phyloP scores from a whole-genome alignment of 1,140 invertebrate genomes.

The Globodera ellingtonae region DNA sequence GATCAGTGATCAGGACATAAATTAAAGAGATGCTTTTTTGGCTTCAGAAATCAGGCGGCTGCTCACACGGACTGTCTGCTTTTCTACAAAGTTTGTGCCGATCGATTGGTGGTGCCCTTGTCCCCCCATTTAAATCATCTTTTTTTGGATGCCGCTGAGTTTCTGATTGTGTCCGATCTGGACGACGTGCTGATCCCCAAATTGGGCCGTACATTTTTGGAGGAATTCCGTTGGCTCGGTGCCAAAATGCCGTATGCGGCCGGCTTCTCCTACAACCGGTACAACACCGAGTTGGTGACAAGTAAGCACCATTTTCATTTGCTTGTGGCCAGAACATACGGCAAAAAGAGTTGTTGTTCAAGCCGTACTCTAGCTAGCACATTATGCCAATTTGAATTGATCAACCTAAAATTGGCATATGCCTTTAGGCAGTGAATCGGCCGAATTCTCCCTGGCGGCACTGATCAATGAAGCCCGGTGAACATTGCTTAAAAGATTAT shows the following conservation, averaged over 20 bases:
- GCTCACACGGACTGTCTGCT: slow-evolving; percentile 64
- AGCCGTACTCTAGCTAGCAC: not conserved
- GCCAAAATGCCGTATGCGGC: slow-evolving; percentile 40
- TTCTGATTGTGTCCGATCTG: slow-evolving; percentile 56
- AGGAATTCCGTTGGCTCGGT: slow-evolving; percentile 46
- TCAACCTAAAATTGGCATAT: slow-evolving; percentile 1
- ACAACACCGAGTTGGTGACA: slow-evolving; percentile 52
- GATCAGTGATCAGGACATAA: not conserved
- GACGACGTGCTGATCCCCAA: slow-evolving; percentile 56
- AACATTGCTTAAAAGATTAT: not conserved
- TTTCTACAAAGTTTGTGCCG: slow-evolving; percentile 53
- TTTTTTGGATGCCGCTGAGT: slow-evolving; percentile 59
- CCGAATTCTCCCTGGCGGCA: slow-evolving; percentile 34
- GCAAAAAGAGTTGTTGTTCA: not conserved
- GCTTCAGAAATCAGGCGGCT: slow-evolving; percentile 55
- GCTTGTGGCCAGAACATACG: not conserved
- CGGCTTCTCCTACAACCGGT: slow-evolving; percentile 52
- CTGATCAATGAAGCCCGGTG: slow-evolving; percentile 38
- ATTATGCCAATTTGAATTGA: not conserved
- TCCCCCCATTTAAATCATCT: slow-evolving; percentile 11
- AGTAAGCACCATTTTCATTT: slow-evolving; percentile 27
- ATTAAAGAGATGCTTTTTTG: not conserved
- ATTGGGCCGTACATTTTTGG: slow-evolving; percentile 49
- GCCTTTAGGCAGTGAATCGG: slow-evolving; percentile 35
- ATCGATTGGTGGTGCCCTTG: not conserved